Conservation (phyloP, 30 jellyfish, hydroid and myxozoan species). For the Hydractinia echinata region DNA sequence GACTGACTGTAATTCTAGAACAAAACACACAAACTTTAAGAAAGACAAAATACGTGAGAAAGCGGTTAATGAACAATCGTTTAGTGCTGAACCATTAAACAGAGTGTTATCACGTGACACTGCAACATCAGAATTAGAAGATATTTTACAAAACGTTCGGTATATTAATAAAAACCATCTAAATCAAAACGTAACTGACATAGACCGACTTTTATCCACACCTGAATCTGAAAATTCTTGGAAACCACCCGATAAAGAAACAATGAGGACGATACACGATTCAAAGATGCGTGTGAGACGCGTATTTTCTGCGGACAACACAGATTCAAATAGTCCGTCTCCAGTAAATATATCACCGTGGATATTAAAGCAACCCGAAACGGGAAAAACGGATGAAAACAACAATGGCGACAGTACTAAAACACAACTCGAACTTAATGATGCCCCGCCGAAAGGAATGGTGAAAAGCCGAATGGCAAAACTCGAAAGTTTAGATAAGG, state of each 20-base stretch:
- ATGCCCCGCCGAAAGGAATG: not conserved
- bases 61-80: not conserved
- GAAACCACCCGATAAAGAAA: conserved; percentile 10
- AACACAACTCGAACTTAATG: not conserved
- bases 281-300: conserved; percentile 5
- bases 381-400: not conserved
- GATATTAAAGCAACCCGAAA: not conserved
- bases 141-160: not conserved
- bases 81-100: not conserved
- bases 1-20: not conserved
- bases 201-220: too few species aligned
- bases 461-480: not conserved
- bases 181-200: not conserved
- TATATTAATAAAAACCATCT: not conserved
- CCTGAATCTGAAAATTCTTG: not conserved
- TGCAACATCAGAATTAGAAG: not conserved
- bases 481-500: not conserved
- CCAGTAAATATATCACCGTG: not conserved
- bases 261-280: conserved; percentile 4
- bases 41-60: not conserved
- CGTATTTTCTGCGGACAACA: not conserved
- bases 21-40: not conserved
- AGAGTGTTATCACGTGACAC: not conserved
- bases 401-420: not conserved
- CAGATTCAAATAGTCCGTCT: not conserved